A percentile compares a stretch with the other conserved stretches of the same genome.
Conservation (phyloP, 1,140 invertebrate species). For the Hetaerina americana region DNA sequence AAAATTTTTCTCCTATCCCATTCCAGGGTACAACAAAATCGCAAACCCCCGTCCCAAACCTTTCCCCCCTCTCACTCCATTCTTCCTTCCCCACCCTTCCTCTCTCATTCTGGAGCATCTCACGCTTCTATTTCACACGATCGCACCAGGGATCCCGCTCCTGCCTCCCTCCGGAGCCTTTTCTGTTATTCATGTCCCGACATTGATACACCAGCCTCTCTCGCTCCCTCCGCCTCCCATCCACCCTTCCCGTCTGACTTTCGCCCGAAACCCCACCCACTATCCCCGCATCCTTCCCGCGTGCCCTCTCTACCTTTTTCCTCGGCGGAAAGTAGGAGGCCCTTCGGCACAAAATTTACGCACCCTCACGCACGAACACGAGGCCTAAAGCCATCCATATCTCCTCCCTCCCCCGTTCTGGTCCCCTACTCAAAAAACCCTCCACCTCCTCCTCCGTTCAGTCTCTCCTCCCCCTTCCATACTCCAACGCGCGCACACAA, state of each 20-base stretch:
- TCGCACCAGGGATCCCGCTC: background rate
- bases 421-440: conserved; percentile 12
- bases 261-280: too few species aligned
- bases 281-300: conserved; percentile 18
- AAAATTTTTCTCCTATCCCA: too few species aligned
- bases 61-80: background rate
- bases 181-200: background rate
- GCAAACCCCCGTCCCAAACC: too few species aligned
- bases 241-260: background rate
- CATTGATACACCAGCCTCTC: background rate
- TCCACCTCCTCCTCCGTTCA: conserved; percentile 10
- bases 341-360: too few species aligned
- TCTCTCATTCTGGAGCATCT: background rate
- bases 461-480: background rate
- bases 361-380: background rate
- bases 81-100: background rate
- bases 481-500: too few species aligned
- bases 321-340: too few species aligned
- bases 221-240: background rate
- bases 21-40: too few species aligned
- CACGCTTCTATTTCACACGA: background rate
- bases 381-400: background rate
- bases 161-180: background rate
- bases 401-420: background rate
- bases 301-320: conserved; percentile 21